A percentile compares a stretch with the other conserved stretches of the same genome.
phyloP scores from a whole-genome alignment of 1,140 invertebrate species.

The Vanessa tameamea region DNA sequence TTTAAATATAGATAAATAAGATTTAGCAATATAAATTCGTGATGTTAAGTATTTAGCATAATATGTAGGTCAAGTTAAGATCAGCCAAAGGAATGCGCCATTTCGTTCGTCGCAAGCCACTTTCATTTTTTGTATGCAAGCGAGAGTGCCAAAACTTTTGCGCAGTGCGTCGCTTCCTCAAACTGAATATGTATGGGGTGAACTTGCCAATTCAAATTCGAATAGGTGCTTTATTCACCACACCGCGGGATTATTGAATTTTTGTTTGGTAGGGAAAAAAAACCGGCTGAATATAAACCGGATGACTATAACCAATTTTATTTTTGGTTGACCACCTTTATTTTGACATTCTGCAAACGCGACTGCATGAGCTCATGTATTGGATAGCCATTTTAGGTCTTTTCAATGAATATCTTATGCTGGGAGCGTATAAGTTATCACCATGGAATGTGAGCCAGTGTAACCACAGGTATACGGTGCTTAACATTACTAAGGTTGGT shows the following conservation, averaged over 20 bases:
- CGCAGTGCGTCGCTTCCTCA: slow-evolving; percentile 73
- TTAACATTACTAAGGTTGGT: too few species aligned
- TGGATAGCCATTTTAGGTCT: too few species aligned
- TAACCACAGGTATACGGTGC: too few species aligned
- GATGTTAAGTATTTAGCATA: slow-evolving; percentile 33
- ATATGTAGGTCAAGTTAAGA: slow-evolving; percentile 60
- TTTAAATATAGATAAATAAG: too few species aligned
- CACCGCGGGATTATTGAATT: slow-evolving; percentile 58
- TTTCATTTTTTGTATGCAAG: slow-evolving; percentile 79
- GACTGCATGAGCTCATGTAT: too few species aligned
- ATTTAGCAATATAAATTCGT: slow-evolving; percentile 2
- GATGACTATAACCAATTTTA: slow-evolving; percentile 12
- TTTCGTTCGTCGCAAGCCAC: slow-evolving; percentile 58
- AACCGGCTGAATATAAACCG: slow-evolving; percentile 13
- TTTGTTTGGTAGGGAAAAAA: slow-evolving; percentile 39
- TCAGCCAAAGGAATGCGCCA: slow-evolving; percentile 56
- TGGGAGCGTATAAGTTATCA: too few species aligned
- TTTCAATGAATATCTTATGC: too few species aligned
- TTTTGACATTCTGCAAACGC: background rate
- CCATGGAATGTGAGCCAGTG: too few species aligned
- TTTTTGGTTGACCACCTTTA: background rate
- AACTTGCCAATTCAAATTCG: slow-evolving; percentile 75
- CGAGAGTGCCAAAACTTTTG: slow-evolving; percentile 79
- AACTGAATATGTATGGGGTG: slow-evolving; percentile 74
- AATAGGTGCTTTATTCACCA: slow-evolving; percentile 61